Evolutionary conservation across 2,888 invertebrate genomes (phyloP), one percentile per base, ranked within the genome.

Genomic region (Parthenolecanium corni): DNA sequence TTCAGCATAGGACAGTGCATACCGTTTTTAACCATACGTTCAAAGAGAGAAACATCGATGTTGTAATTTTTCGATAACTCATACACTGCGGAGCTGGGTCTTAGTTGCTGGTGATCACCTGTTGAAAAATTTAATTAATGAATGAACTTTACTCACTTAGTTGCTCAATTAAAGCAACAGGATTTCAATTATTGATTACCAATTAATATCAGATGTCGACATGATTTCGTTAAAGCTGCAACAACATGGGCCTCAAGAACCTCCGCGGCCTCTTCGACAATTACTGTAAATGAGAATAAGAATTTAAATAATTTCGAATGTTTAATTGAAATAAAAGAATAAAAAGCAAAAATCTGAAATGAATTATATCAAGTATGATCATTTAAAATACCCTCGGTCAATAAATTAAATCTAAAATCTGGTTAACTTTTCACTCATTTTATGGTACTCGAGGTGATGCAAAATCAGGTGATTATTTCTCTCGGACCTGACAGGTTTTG

Each of bases 251-350:
- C 79, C 71, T 93, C 93, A 36, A 90, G 73, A 0, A 91, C 86
- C 75, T 92, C 90, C 0, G 89, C 91, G 0, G 91, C 91, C 75
- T 93, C 93, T 73, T 93, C 92, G 1, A 92, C 85, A 16, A 88
- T 79, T 16, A 65, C 65, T 65, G 36, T 14, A 44, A 46, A 38
- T 11, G 38, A 52, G n/a, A 11, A 64, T 42, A 51, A 16, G 4
- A 38, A 12, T n/a, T n/a, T n/a, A n/a, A n/a, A n/a, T n/a, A n/a
- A n/a, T n/a, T n/a, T n/a, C n/a, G n/a, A n/a, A n/a, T n/a, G n/a
- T n/a, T n/a, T n/a, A n/a, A n/a, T n/a, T n/a, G n/a, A n/a, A n/a
- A n/a, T n/a, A n/a, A n/a, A n/a, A n/a, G n/a, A n/a, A n/a, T n/a
- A n/a, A n/a, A n/a, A n/a, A n/a, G n/a, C n/a, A n/a, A n/a, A n/a